Percentiles rank a stretch among this genome's conserved stretches.
phyloP scores from a whole-genome alignment of 2,888 invertebrate genomes.

The Sericinus montela region DNA sequence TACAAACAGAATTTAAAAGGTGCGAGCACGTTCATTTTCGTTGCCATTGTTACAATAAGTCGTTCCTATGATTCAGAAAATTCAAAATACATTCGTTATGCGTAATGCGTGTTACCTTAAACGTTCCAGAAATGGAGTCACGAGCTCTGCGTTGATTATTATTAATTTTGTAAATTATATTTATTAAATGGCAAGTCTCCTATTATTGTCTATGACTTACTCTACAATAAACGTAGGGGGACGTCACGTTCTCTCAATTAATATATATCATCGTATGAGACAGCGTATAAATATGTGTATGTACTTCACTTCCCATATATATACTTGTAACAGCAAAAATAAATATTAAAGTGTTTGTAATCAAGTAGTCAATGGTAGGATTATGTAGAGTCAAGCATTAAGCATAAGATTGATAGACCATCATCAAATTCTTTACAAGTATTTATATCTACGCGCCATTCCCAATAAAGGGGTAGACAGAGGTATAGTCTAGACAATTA shows the following conservation, averaged over 20 bases:
- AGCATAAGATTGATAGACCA: no score
- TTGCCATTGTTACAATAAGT: not conserved
- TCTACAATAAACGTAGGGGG: not conserved
- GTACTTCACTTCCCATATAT: not conserved
- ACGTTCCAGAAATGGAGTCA: slow-evolving; percentile 1
- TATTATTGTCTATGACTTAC: not conserved
- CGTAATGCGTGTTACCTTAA: not conserved
- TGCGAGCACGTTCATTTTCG: no score
- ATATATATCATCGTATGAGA: not conserved
- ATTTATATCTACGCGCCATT: no score
- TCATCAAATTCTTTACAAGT: no score
- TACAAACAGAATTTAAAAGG: no score
- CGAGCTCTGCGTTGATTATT: slow-evolving; percentile 6
- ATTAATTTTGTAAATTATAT: slow-evolving; percentile 11
- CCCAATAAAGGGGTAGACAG: no score
- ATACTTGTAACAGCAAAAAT: not conserved
- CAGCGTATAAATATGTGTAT: not conserved
- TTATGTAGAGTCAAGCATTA: no score
- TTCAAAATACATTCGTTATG: not conserved
- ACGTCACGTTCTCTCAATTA: slow-evolving; percentile 1
- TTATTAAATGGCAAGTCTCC: not conserved
- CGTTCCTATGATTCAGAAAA: slow-evolving; percentile 5
- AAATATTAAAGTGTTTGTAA: no score
- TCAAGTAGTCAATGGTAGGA: no score
- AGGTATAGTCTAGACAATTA: no score